Evolutionary conservation across 2,113 vertebrate genomes (phyloP).

Genomic region (Asarcornis scutulata): DNA sequence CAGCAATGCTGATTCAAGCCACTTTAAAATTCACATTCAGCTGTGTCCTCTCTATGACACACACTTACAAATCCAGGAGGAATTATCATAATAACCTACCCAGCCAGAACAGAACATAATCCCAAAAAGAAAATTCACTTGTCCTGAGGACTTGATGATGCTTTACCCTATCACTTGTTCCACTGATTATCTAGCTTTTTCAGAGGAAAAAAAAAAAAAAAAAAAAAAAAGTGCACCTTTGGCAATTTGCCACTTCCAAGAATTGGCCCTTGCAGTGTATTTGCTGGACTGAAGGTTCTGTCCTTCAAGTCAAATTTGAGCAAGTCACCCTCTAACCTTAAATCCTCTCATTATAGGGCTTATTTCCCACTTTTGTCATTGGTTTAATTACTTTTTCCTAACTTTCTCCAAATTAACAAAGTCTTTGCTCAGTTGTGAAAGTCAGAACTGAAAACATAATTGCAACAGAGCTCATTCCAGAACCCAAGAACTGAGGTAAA

Average conservation of each 20-base stretch:
- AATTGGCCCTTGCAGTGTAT: not conserved
- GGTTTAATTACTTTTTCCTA: not conserved
- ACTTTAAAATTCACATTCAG: not conserved
- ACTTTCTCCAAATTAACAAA: not conserved
- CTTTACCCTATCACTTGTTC: not conserved
- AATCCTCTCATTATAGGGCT: not conserved
- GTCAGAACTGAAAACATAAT: not conserved
- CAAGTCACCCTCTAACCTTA: slow-evolving; percentile 11
- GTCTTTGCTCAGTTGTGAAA: not conserved
- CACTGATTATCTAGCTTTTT: not conserved
- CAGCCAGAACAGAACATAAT: not conserved
- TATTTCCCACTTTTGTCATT: not conserved
- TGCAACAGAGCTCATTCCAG: not conserved
- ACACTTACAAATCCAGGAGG: not conserved
- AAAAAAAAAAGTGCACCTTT: not conserved
- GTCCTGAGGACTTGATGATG: not conserved
- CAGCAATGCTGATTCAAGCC: not conserved
- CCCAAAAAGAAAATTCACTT: not conserved
- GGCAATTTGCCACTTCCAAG: slow-evolving; percentile 22
- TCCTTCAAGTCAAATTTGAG: slow-evolving; percentile 24
- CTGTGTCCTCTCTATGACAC: not conserved
- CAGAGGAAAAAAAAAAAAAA: not conserved
- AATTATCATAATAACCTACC: not conserved
- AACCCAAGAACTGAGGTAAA: not conserved
- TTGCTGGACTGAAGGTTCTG: slow-evolving; percentile 9